These are phyloP conservation scores for Ephestia elutella DNA, from an alignment of 1,140 invertebrate genomes.

Conservation along the genomic window DNA sequence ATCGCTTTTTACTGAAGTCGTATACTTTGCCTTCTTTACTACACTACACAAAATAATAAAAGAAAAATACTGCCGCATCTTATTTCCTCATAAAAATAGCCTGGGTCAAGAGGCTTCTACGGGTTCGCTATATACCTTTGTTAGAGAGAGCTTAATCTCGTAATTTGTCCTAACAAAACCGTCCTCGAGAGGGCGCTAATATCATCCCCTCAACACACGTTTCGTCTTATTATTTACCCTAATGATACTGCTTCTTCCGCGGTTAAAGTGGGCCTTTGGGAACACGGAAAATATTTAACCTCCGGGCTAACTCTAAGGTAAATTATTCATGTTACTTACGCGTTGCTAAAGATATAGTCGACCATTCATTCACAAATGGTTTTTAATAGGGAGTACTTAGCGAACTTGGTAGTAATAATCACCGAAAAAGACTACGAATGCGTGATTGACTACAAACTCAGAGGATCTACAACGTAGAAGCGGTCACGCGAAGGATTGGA, in stretches of 20 bases:
- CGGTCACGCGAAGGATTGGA: no score
- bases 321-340: background rate
- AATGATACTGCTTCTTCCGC: constrained; percentile 7
- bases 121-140: constrained; percentile 4
- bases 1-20: no score
- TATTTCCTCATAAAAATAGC: background rate
- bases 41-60: no score
- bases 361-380: no score
- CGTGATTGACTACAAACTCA: no score
- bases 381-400: background rate
- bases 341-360: background rate
- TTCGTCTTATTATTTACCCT: constrained; percentile 8
- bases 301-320: background rate
- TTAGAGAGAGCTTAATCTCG: constrained; percentile 8
- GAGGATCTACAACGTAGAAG: no score
- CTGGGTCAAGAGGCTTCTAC: background rate
- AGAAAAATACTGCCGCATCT: no score
- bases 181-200: constrained; percentile 9
- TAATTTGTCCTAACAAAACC: constrained; percentile 9
- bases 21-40: no score
- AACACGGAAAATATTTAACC: constrained; percentile 5
- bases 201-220: constrained; percentile 6
- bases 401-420: no score
- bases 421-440: no score
- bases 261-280: constrained; percentile 2